Conservation (phyloP, 2,888 invertebrate genomes). For the Pterostichus niger region DNA sequence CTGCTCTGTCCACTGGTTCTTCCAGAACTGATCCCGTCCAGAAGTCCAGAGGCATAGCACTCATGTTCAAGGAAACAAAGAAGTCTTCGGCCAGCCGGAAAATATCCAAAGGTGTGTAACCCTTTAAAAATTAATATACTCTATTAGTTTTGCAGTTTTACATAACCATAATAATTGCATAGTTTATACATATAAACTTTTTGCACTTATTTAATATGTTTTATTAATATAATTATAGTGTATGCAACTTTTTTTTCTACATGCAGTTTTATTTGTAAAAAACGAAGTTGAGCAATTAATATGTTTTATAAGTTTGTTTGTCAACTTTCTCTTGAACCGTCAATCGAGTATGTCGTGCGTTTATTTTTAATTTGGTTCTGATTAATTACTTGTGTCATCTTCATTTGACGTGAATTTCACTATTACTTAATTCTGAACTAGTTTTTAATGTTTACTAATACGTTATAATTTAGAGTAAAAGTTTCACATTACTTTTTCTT, state of each 20-base stretch:
- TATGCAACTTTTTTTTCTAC: slow-evolving; percentile 1
- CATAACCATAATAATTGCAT: background rate
- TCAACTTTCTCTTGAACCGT: slow-evolving; percentile 33
- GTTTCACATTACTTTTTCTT: background rate
- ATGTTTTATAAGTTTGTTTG: slow-evolving; percentile 38
- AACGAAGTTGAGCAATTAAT: slow-evolving; percentile 9
- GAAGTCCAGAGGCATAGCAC: slow-evolving; percentile 91
- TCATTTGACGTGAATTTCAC: slow-evolving; percentile 25
- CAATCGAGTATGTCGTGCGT: slow-evolving; percentile 15
- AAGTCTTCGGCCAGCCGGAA: slow-evolving; percentile 95
- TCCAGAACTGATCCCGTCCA: slow-evolving; percentile 92
- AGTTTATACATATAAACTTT: background rate
- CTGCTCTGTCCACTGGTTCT: slow-evolving; percentile 87
- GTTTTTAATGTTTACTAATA: no score
- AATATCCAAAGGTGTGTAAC: slow-evolving; percentile 90
- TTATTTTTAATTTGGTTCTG: slow-evolving; percentile 6
- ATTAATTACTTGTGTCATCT: slow-evolving; percentile 28
- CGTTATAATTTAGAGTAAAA: background rate
- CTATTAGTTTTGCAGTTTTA: background rate
- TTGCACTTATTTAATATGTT: slow-evolving; percentile 1
- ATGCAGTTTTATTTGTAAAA: slow-evolving; percentile 4
- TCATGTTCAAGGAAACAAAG: slow-evolving; percentile 93
- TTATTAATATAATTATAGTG: slow-evolving; percentile 13
- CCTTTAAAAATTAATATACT: slow-evolving; percentile 77
- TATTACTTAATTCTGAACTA: slow-evolving; percentile 21